Evolutionary conservation across 2,888 invertebrate genomes (phyloP).

Genomic region (Trypoxylon attenuatum): DNA sequence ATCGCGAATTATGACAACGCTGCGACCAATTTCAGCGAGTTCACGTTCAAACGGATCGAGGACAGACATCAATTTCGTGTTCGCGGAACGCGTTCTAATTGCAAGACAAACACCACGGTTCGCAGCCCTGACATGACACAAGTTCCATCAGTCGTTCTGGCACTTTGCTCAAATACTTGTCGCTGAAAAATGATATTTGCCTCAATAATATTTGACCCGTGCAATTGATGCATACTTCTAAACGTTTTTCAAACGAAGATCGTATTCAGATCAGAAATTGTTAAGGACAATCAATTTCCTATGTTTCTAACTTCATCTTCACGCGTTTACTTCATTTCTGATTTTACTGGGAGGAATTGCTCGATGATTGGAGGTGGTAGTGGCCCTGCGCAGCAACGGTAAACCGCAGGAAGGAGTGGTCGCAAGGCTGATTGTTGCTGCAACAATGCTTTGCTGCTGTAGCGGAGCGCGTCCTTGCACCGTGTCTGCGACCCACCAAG

Average conservation of each 20-base stretch:
- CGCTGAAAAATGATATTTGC: too few species aligned
- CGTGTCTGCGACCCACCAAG: slow-evolving; percentile 8
- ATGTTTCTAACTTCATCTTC: too few species aligned
- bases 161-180: too few species aligned
- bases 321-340: slow-evolving; percentile 50
- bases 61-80: slow-evolving; percentile 65
- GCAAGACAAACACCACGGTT: slow-evolving; percentile 60
- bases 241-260: too few species aligned
- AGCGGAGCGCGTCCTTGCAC: slow-evolving; percentile 39
- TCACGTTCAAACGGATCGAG: slow-evolving; percentile 62
- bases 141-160: too few species aligned
- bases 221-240: too few species aligned
- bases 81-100: slow-evolving; percentile 70
- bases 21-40: slow-evolving; percentile 53
- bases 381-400: slow-evolving; percentile 41
- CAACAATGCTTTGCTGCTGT: slow-evolving; percentile 37
- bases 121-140: too few species aligned
- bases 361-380: slow-evolving; percentile 40
- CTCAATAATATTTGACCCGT: too few species aligned
- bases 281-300: background rate
- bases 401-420: slow-evolving; percentile 29
- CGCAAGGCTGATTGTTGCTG: slow-evolving; percentile 43
- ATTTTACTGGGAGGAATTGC: slow-evolving; percentile 37
- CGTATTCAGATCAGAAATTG: too few species aligned
- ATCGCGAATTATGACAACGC: slow-evolving; percentile 47